Percentiles rank a stretch among this genome's conserved stretches.
These are phyloP conservation scores for Exocentrus adspersus DNA, from an alignment of 2,888 invertebrate genomes.

Conservation along the genomic window DNA sequence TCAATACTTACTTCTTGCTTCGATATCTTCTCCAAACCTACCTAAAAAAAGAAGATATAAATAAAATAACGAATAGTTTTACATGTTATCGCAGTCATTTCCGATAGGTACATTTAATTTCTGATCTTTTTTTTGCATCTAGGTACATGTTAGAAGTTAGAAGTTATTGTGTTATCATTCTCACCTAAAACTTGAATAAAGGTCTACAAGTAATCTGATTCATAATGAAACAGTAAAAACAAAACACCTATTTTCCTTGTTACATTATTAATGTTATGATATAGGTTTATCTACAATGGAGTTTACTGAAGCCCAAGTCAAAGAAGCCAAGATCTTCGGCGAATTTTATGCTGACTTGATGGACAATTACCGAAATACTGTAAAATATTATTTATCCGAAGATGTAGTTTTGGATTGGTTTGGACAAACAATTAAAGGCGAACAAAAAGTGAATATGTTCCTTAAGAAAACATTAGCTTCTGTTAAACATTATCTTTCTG, in stretches of 20 bases:
- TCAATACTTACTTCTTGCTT: conserved; percentile 52
- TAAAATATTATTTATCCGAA: conserved; percentile 57
- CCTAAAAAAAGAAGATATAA: conserved; percentile 50
- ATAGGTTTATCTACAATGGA: conserved; percentile 32
- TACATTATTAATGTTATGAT: no score
- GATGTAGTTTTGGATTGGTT: conserved; percentile 71
- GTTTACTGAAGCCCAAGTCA: conserved; percentile 47
- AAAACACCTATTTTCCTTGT: no score
- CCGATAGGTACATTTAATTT: not conserved
- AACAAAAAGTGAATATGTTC: conserved; percentile 69
- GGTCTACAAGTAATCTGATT: no score
- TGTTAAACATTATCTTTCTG: conserved; percentile 54
- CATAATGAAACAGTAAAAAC: no score
- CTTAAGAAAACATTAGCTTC: conserved; percentile 65
- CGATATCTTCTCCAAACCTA: conserved; percentile 55
- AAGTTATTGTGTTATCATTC: no score
- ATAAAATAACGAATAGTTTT: not conserved
- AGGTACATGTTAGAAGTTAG: no score
- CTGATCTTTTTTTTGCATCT: no score
- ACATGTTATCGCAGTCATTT: not conserved
- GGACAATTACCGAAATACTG: conserved; percentile 55
- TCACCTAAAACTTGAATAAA: no score
- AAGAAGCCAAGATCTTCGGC: conserved; percentile 54
- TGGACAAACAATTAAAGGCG: conserved; percentile 70
- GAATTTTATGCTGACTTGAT: conserved; percentile 59